Percentiles rank a stretch among this genome's conserved stretches.
These are phyloP conservation scores for Griposia aprilina DNA, from an alignment of 2,888 invertebrate species.

Conservation along the genomic window DNA sequence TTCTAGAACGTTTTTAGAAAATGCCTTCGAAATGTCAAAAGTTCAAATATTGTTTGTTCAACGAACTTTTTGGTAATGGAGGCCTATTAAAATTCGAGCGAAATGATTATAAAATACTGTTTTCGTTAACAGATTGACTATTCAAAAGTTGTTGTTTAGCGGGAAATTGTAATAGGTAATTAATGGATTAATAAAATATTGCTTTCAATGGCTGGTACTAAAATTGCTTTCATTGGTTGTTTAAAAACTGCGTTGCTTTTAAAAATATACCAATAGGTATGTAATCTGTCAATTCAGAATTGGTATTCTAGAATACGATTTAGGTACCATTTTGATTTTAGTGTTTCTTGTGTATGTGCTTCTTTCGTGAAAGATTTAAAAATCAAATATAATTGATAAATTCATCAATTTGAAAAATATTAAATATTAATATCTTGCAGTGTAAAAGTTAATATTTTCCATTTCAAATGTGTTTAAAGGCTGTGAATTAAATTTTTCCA, in stretches of 20 bases:
- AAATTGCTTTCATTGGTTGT: neutral
- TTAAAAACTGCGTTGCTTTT: neutral
- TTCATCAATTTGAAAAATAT: neutral
- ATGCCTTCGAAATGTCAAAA: conserved; percentile 42
- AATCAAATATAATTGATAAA: neutral
- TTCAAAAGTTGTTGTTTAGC: neutral
- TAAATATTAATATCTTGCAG: neutral
- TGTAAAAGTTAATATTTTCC: too few relatives aligned
- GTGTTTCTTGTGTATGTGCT: neutral
- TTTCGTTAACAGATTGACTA: conserved; percentile 26
- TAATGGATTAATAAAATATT: neutral
- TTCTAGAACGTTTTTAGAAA: conserved; percentile 36
- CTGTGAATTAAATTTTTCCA: neutral
- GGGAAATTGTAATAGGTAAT: neutral
- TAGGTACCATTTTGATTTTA: neutral
- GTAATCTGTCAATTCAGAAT: neutral
- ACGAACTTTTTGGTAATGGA: conserved; percentile 50
- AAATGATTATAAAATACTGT: conserved; percentile 19
- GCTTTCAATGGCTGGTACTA: neutral
- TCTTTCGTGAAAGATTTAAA: neutral
- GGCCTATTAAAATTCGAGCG: conserved; percentile 43
- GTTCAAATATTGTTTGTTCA: conserved; percentile 39
- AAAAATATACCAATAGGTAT: neutral
- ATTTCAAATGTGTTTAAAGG: too few relatives aligned
- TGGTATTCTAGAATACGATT: neutral